phyloP scores from a whole-genome alignment of 92 coral and sea anemone genomes.

The Palythoa grandiflora region DNA sequence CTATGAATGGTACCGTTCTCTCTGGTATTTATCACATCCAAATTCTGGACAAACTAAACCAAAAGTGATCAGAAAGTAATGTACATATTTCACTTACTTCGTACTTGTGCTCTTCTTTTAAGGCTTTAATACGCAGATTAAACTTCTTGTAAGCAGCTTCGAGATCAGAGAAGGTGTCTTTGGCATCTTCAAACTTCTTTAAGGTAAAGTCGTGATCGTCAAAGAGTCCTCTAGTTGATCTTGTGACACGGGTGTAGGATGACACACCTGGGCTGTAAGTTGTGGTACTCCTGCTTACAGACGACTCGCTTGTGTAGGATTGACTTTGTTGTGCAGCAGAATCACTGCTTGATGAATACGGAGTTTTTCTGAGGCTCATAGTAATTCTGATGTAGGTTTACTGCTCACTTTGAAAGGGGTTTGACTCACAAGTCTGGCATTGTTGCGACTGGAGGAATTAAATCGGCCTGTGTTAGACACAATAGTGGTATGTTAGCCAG shows the following conservation, averaged over 20 bases:
- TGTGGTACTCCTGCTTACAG: slow-evolving; percentile 67
- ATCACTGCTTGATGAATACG: slow-evolving; percentile 9
- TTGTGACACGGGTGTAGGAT: slow-evolving; percentile 84
- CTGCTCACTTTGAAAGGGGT: too few species aligned
- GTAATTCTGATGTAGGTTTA: neutral
- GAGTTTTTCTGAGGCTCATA: slow-evolving; percentile 28
- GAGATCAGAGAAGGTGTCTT: slow-evolving; percentile 92
- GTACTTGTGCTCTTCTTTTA: slow-evolving; percentile 77
- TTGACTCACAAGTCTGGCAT: neutral
- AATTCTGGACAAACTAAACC: neutral
- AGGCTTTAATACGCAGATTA: slow-evolving; percentile 78
- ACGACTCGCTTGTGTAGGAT: slow-evolving; percentile 63
- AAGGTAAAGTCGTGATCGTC: slow-evolving; percentile 85
- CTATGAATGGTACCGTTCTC: neutral
- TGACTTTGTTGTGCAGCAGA: neutral
- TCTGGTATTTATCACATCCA: too few species aligned
- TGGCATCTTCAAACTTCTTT: slow-evolving; percentile 89
- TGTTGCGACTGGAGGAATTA: neutral
- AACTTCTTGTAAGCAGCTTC: slow-evolving; percentile 93
- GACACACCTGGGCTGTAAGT: slow-evolving; percentile 61
- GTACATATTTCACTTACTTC: slow-evolving; percentile 66
- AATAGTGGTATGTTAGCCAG: slow-evolving; percentile 4
- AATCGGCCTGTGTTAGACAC: slow-evolving; percentile 27
- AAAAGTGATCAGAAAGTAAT: neutral
- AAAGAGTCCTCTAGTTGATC: slow-evolving; percentile 68